Evolutionary conservation across 2,888 invertebrate species (phyloP), one percentile per base, ranked within the genome.

Genomic region (Dicycla oo): DNA sequence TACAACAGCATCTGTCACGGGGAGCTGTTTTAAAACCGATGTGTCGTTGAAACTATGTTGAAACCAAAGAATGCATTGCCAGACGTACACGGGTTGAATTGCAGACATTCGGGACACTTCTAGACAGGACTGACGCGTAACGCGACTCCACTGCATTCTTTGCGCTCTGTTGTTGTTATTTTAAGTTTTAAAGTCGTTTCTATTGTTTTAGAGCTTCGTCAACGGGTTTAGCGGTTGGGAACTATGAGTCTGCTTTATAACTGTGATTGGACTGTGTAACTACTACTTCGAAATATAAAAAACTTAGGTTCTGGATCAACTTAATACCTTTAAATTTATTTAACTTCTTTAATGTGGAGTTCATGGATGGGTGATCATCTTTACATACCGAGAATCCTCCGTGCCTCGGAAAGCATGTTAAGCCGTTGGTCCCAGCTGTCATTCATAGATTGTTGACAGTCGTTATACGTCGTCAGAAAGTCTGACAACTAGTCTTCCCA

Each of bases 1-100:
- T 94, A 90, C 80, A 73, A 71, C 88, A 86, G 88, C 94, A 94
- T 93, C 91, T 94, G 94, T 93, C 92, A 91, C 83, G 82, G 88
- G 87, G 88, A 88, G 90, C 89, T 85, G 87, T 89, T 90, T 91
- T 90, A 90, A 90, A 93, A 91, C 88, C 91, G 90, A 92, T 93
- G 91, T 91, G 88, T 87, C 88, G 85, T 88, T 90, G 90, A 88
- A 90, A 91, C 91, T 86, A 83, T 87, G 85, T 88, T 90, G 90
- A 89, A 90, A 91, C 91, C 86, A 83, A 90, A 89, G 88, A 86
- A 86, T 86, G 85, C 80, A 85, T 69, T 83, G 69, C 81, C 70
- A 82, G 82, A 85, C 84, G 73, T 69, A 70, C 84, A 70, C 70
- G 70, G 75, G 62, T 83, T 75, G 78, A 65, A 73, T 82, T 78